phyloP scores from a whole-genome alignment of 2,797 vertebrate genomes.

The Heteromormyrus szaboi region DNA sequence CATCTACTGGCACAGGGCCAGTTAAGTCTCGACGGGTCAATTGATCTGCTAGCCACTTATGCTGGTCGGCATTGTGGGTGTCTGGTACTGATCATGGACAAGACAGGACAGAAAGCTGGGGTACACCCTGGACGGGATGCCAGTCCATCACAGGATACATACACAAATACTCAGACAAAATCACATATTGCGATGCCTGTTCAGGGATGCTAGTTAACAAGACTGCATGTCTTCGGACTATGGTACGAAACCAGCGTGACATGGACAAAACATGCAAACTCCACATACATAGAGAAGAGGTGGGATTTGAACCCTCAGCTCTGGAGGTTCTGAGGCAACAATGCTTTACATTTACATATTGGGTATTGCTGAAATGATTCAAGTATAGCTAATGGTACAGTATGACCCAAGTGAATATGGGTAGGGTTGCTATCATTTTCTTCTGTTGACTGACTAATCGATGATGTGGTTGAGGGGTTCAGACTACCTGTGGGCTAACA shows the following conservation, averaged over 20 bases:
- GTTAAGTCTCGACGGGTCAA: not conserved
- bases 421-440: not conserved
- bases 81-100: not conserved
- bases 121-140: not conserved
- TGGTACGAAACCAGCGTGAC: not conserved
- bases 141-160: not conserved
- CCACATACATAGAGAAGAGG: not conserved
- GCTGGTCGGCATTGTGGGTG: not conserved
- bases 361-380: not conserved
- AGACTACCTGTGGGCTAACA: not conserved
- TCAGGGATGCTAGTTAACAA: not conserved
- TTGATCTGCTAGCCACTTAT: not conserved
- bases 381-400: not conserved
- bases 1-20: not conserved
- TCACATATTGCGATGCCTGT: not conserved
- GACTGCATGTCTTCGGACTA: not conserved
- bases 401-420: not conserved
- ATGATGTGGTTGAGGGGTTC: not conserved
- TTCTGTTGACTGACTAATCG: not conserved
- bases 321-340: not conserved
- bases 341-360: not conserved
- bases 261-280: not conserved
- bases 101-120: not conserved
- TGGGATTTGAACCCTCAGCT: not conserved
- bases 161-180: not conserved